Evolutionary conservation across 1,140 invertebrate genomes (phyloP).

Genomic region (Trachymyrmex cornetzi): DNA sequence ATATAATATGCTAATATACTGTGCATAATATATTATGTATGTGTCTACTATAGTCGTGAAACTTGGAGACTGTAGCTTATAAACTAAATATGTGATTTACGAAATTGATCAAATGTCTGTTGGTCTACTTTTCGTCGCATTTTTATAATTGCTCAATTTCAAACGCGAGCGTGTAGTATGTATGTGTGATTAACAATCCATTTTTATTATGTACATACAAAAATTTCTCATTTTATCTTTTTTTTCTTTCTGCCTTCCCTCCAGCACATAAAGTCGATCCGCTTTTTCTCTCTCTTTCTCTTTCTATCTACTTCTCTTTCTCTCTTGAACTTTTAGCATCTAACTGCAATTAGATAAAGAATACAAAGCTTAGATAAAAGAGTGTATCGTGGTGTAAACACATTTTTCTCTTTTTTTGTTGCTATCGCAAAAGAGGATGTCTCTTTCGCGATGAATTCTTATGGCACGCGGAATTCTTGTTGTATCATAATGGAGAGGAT

Average conservation of each 20-base stretch:
- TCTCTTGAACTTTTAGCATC: conserved; percentile 76
- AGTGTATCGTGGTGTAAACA: neutral
- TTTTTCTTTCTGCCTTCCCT: conserved; percentile 59
- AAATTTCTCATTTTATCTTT: conserved; percentile 72
- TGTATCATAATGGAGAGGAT: neutral
- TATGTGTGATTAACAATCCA: conserved; percentile 60
- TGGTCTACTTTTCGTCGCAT: neutral
- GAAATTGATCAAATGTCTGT: neutral
- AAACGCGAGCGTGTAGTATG: conserved; percentile 36
- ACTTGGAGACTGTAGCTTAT: neutral
- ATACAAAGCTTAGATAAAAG: conserved; percentile 61
- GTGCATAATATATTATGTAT: too few relatives aligned
- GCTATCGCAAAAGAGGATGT: conserved; percentile 30
- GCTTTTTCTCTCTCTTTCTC: conserved; percentile 70
- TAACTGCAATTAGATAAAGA: conserved; percentile 80
- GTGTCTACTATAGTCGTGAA: too few relatives aligned
- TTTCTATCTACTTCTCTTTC: conserved; percentile 53
- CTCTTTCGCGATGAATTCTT: conserved; percentile 12
- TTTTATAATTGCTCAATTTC: conserved; percentile 16
- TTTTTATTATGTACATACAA: conserved; percentile 81
- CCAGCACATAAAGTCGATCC: conserved; percentile 62
- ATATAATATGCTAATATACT: too few relatives aligned
- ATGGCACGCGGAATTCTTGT: neutral
- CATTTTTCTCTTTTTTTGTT: neutral
- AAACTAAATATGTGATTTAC: conserved; percentile 1